These are phyloP conservation scores for Mohoua ochrocephala DNA, from an alignment of 2,113 vertebrate genomes.

Conservation along the genomic window DNA sequence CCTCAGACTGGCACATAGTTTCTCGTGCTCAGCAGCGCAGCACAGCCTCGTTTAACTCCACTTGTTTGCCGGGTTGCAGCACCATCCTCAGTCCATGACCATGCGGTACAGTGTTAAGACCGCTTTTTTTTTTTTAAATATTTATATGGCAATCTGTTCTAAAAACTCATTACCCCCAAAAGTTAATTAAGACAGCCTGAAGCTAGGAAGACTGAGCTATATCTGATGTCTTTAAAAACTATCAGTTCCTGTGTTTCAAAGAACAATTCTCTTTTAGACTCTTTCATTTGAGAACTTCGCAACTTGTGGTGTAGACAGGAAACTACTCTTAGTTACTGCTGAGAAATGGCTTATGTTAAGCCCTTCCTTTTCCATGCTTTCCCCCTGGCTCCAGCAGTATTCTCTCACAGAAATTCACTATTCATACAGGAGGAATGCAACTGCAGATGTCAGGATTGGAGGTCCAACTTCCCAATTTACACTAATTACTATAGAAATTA, in stretches of 20 bases:
- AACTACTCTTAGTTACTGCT: neutral
- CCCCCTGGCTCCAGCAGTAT: neutral
- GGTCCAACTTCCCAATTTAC: no score
- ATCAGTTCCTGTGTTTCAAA: neutral
- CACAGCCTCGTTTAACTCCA: rapidly evolving
- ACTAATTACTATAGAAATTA: neutral
- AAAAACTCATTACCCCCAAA: neutral
- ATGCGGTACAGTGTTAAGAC: rapidly evolving
- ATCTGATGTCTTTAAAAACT: neutral
- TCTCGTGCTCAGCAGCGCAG: rapidly evolving
- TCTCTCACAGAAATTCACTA: neutral
- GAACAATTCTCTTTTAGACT: neutral
- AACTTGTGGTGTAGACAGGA: neutral
- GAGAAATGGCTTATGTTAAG: neutral
- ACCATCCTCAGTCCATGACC: no score
- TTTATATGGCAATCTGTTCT: neutral
- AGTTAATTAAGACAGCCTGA: neutral
- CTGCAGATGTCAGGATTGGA: no score
- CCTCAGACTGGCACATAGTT: rapidly evolving
- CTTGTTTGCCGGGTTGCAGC: neutral
- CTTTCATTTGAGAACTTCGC: neutral
- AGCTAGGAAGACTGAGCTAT: neutral
- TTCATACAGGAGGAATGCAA: neutral
- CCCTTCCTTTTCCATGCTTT: neutral
- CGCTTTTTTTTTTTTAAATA: no score